A percentile compares a stretch with the other conserved stretches of the same genome.
Evolutionary conservation across 2,888 invertebrate genomes (phyloP).

Genomic region (Caenorhabditis sp.): DNA sequence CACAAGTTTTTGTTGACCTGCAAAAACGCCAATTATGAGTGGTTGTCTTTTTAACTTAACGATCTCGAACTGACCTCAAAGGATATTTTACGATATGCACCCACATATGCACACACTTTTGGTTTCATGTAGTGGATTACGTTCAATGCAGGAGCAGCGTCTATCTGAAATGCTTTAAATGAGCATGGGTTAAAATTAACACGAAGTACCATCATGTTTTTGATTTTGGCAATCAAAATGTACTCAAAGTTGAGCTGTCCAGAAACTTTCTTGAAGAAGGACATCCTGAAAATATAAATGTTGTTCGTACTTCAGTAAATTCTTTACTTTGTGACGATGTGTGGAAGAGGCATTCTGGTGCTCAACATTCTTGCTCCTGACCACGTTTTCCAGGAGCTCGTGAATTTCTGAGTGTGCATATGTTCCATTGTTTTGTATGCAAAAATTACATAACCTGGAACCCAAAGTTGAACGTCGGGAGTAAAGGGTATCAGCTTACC

Average conservation of each 20-base stretch:
- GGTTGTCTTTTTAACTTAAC: background rate
- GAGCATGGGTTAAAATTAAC: no score
- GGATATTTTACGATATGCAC: constrained; percentile 69
- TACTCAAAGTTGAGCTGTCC: constrained; percentile 71
- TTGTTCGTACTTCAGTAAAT: background rate
- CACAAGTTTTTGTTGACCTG: constrained; percentile 64
- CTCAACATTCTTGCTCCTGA: constrained; percentile 77
- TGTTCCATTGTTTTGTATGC: constrained; percentile 78
- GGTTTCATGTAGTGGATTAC: constrained; percentile 74
- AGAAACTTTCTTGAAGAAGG: constrained; percentile 72
- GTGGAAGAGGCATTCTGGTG: constrained; percentile 67
- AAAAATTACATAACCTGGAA: constrained; percentile 73
- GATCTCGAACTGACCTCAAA: constrained; percentile 62
- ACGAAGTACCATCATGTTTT: constrained; percentile 68
- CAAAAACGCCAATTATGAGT: constrained; percentile 5
- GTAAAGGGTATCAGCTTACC: constrained; percentile 4
- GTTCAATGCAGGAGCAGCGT: constrained; percentile 74
- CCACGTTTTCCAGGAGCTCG: constrained; percentile 77
- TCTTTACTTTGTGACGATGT: constrained; percentile 67
- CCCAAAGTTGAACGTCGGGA: background rate
- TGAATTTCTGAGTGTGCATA: constrained; percentile 74
- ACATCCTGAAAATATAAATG: constrained; percentile 58
- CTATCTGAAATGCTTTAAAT: constrained; percentile 28
- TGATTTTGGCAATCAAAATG: constrained; percentile 72
- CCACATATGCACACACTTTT: constrained; percentile 74